phyloP scores from a whole-genome alignment of 1,140 invertebrate species.

The Octopus sinensis region DNA sequence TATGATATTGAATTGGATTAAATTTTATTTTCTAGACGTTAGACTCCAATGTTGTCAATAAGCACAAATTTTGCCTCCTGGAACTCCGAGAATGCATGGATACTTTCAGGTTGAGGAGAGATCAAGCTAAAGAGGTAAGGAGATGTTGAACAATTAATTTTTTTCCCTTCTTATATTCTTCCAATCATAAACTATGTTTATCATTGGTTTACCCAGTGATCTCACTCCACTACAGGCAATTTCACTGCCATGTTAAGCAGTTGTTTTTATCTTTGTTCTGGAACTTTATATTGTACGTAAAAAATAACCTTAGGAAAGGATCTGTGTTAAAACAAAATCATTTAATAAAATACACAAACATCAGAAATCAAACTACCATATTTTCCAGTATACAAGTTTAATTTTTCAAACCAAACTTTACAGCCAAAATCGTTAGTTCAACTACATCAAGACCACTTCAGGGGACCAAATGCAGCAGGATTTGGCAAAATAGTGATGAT shows the following conservation, averaged over 20 bases:
- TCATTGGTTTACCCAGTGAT: background rate
- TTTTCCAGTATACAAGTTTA: too few relatives aligned
- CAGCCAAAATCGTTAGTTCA: too few relatives aligned
- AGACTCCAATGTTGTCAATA: slow-evolving; percentile 67
- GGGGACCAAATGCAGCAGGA: too few relatives aligned
- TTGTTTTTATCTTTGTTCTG: background rate
- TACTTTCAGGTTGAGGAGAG: slow-evolving; percentile 86
- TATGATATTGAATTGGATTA: background rate
- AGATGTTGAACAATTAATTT: too few relatives aligned
- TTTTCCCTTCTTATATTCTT: background rate
- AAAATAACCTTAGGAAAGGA: too few relatives aligned
- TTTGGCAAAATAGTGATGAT: too few relatives aligned
- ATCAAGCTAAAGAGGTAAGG: slow-evolving; percentile 81
- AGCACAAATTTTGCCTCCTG: slow-evolving; percentile 80
- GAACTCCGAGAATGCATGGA: slow-evolving; percentile 93
- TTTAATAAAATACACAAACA: too few relatives aligned
- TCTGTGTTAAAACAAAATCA: too few relatives aligned
- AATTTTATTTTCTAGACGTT: slow-evolving; percentile 55
- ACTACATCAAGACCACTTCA: too few relatives aligned
- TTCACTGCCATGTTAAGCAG: background rate
- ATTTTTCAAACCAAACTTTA: too few relatives aligned
- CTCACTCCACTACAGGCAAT: background rate
- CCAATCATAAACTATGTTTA: background rate
- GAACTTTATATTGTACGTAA: too few relatives aligned
- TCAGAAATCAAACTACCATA: too few relatives aligned